Evolutionary conservation across 2,797 vertebrate genomes (phyloP).

Genomic region (Cyclura pinguis): DNA sequence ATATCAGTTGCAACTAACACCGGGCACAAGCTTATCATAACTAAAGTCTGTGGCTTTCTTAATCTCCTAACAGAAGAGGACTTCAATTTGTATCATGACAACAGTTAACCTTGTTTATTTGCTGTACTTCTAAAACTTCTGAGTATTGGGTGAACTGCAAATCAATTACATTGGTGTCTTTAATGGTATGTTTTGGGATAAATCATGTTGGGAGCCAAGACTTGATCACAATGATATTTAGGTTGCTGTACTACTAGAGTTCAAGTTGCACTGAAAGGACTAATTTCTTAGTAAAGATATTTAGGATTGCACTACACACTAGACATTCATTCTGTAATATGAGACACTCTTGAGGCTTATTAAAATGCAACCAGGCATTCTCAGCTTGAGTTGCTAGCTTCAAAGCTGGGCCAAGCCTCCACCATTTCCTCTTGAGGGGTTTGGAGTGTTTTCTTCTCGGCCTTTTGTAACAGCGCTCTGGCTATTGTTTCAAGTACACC

Average conservation of each 20-base stretch:
- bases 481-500: neutral
- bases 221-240: neutral
- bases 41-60: neutral
- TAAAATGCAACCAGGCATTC: neutral
- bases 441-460: slow-evolving; percentile 16
- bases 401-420: slow-evolving; percentile 47
- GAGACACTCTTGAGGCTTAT: neutral
- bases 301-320: neutral
- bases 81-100: neutral
- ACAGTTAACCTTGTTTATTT: neutral
- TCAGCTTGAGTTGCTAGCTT: slow-evolving; percentile 49
- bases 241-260: neutral
- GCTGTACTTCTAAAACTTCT: neutral
- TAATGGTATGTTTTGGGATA: slow-evolving; percentile 18
- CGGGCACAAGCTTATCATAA: neutral
- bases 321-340: slow-evolving; percentile 18
- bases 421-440: neutral
- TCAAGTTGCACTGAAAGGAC: neutral
- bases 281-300: neutral
- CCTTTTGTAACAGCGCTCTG: neutral
- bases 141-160: neutral
- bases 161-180: neutral
- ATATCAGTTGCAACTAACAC: neutral
- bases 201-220: neutral
- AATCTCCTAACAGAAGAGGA: neutral